Evolutionary conservation across 1,140 invertebrate genomes (phyloP).

Genomic region (Papilio dardanus): DNA sequence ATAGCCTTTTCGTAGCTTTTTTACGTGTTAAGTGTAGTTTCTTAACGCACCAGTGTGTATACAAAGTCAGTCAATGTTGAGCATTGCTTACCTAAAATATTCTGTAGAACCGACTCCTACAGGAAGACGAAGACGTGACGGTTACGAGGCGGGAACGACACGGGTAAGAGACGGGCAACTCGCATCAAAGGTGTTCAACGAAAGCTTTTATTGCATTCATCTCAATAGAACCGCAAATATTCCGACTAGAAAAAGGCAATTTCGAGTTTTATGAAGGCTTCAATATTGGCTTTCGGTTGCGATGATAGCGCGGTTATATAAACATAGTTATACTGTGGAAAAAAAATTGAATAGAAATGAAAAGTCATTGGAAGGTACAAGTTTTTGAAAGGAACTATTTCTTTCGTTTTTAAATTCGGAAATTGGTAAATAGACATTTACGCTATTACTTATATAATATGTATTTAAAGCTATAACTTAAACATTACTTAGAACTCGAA

Average conservation of each 20-base stretch:
- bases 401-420: background rate
- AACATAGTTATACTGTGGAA: background rate
- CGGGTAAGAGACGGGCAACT: background rate
- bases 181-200: conserved; percentile 36
- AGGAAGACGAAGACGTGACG: background rate
- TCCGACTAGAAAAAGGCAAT: conserved; percentile 37
- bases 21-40: background rate
- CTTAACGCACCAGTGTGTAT: background rate
- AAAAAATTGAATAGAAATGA: conserved; percentile 31
- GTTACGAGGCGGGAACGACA: background rate
- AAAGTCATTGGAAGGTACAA: background rate
- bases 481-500: too few relatives aligned
- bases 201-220: conserved; percentile 37
- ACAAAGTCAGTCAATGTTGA: background rate
- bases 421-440: background rate
- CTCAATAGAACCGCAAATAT: conserved; percentile 37
- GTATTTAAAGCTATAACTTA: too few relatives aligned
- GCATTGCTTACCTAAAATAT: background rate
- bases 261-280: conserved; percentile 34
- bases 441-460: background rate
- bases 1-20: too few relatives aligned
- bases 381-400: conserved; percentile 1
- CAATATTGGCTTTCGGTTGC: conserved; percentile 31
- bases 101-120: background rate
- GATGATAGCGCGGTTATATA: conserved; percentile 32